A percentile compares a stretch with the other conserved stretches of the same genome.
Conservation (phyloP, 23 tunicate species). For the Clavelina lepadiformis region DNA sequence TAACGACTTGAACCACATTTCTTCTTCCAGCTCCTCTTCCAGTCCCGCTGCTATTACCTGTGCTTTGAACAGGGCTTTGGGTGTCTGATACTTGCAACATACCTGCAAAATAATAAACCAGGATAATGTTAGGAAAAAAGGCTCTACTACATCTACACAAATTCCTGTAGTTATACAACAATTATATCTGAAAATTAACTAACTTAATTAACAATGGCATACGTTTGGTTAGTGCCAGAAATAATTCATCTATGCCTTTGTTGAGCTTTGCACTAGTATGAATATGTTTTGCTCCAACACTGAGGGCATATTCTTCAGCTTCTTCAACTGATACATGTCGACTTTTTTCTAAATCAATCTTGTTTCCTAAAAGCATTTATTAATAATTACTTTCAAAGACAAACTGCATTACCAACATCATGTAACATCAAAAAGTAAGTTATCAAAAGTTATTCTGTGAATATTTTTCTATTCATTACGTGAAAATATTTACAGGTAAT, state of each 20-base stretch:
- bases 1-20: conserved; percentile 61
- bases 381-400: no score
- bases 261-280: conserved; percentile 93
- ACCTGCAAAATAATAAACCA: conserved; percentile 18
- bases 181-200: no score
- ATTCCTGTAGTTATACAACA: no score
- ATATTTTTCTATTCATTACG: background rate
- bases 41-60: conserved; percentile 9
- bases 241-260: conserved; percentile 93
- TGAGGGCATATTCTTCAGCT: conserved; percentile 85
- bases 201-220: background rate
- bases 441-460: background rate
- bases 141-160: background rate
- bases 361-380: conserved; percentile 61
- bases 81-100: conserved; percentile 62
- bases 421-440: background rate
- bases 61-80: conserved; percentile 5
- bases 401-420: no score
- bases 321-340: conserved; percentile 79
- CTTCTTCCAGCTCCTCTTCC: conserved; percentile 18
- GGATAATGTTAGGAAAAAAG: background rate
- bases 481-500: no score
- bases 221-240: conserved; percentile 80
- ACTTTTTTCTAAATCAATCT: conserved; percentile 84
- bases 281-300: conserved; percentile 94